A percentile compares a stretch with the other conserved stretches of the same genome.
These are phyloP conservation scores for Nomada ruficornis DNA, from an alignment of 2,888 invertebrate species.

Conservation along the genomic window DNA sequence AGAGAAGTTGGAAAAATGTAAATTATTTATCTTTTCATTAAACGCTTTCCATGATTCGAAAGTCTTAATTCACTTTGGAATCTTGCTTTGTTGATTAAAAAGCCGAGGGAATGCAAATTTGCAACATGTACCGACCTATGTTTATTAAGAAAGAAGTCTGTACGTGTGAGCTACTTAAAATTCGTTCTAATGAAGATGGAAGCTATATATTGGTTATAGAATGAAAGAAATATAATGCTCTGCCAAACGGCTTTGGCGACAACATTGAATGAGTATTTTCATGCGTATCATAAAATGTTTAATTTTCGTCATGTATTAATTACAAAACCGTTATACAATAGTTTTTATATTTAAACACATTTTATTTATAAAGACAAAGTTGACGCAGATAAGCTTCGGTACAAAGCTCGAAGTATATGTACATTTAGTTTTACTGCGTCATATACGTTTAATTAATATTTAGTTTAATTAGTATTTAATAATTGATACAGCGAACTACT, in stretches of 20 bases:
- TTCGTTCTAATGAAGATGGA: conserved; percentile 31
- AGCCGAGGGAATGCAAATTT: not conserved
- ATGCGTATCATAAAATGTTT: conserved; percentile 47
- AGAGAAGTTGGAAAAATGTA: conserved; percentile 47
- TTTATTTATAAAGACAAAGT: conserved; percentile 48
- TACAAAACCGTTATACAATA: conserved; percentile 47
- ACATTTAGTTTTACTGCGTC: conserved; percentile 36
- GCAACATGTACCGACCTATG: not conserved
- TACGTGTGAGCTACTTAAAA: not conserved
- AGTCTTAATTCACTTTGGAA: conserved; percentile 41
- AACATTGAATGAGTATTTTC: conserved; percentile 52
- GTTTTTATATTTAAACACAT: conserved; percentile 53
- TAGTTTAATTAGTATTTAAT: conserved; percentile 47
- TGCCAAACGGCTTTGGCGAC: conserved; percentile 39
- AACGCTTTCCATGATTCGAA: conserved; percentile 42
- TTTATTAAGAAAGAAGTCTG: not conserved
- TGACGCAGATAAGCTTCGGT: not conserved
- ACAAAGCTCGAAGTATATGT: conserved; percentile 25
- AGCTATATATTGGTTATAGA: conserved; percentile 52
- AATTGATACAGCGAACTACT: conserved; percentile 45
- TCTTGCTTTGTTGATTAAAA: conserved; percentile 31
- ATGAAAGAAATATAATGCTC: conserved; percentile 35
- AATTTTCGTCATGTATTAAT: conserved; percentile 55
- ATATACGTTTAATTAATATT: conserved; percentile 32
- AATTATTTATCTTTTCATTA: conserved; percentile 67